A percentile compares a stretch with the other conserved stretches of the same genome.
phyloP scores from a whole-genome alignment of 2,888 invertebrate genomes.

The Criorhina ranunculi region DNA sequence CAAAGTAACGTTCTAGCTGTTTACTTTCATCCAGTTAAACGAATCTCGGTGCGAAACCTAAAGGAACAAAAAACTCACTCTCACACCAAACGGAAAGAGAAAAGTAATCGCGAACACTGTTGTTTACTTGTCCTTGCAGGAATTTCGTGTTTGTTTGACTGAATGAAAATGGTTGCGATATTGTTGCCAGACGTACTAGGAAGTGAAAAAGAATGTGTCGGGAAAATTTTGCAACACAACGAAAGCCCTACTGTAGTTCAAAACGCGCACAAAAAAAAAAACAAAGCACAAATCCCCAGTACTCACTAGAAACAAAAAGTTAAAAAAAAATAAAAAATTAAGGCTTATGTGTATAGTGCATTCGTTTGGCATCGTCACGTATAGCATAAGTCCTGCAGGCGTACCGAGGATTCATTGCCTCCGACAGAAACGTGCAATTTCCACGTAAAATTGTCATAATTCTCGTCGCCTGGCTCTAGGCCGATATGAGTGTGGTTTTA shows the following conservation, averaged over 20 bases:
- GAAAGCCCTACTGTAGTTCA: not conserved
- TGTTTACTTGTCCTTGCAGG: constrained; percentile 45
- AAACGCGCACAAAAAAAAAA: constrained; percentile 20
- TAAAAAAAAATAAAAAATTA: constrained; percentile 3
- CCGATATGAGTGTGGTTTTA: constrained; percentile 62
- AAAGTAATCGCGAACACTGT: constrained; percentile 46
- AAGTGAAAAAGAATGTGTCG: constrained; percentile 21
- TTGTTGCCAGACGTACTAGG: constrained; percentile 30
- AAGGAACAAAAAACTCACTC: constrained; percentile 11
- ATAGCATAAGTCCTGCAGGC: constrained; percentile 66
- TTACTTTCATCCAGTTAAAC: constrained; percentile 42
- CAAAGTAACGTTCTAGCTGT: constrained; percentile 22
- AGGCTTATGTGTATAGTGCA: constrained; percentile 57
- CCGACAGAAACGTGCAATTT: constrained; percentile 72
- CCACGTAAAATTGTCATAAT: constrained; percentile 74
- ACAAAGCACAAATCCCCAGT: not conserved
- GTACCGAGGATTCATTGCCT: constrained; percentile 69
- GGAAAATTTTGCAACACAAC: constrained; percentile 25
- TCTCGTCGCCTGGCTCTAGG: constrained; percentile 63
- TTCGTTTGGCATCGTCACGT: constrained; percentile 75
- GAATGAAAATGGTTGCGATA: constrained; percentile 40
- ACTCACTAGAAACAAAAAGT: constrained; percentile 6
- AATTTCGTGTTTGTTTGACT: constrained; percentile 45
- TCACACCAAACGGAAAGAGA: constrained; percentile 17
- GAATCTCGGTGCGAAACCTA: constrained; percentile 13